These are phyloP conservation scores for Cassiopea xamachana DNA, from an alignment of 30 jellyfish, hydroid and myxozoan species.

Conservation along the genomic window DNA sequence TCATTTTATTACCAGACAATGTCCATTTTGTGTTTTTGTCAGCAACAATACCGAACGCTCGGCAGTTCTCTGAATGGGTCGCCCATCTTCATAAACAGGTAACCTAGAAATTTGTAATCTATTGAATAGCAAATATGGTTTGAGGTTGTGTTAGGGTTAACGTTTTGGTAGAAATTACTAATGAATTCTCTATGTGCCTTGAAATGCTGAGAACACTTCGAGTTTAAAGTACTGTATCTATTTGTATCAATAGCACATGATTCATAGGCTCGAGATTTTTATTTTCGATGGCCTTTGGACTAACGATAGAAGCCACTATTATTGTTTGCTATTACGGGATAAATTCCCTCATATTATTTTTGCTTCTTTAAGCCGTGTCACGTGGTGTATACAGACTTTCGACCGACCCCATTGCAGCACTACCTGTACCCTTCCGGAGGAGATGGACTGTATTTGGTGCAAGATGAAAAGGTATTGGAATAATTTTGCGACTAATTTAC, in stretches of 20 bases:
- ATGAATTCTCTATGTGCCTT: too few relatives aligned
- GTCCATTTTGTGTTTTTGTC: conserved; percentile 96
- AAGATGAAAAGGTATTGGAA: conserved; percentile 89
- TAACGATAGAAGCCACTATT: too few relatives aligned
- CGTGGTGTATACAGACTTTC: conserved; percentile 96
- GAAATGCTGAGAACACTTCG: too few relatives aligned
- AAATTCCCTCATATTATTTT: neutral
- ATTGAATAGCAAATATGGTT: too few relatives aligned
- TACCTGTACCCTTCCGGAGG: conserved; percentile 97
- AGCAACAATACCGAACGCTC: conserved; percentile 98
- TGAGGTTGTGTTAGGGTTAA: too few relatives aligned
- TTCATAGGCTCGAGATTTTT: too few relatives aligned
- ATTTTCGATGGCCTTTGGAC: too few relatives aligned
- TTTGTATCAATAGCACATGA: too few relatives aligned
- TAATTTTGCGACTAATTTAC: neutral
- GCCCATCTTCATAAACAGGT: conserved; percentile 97
- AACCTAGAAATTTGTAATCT: neutral
- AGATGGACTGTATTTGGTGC: conserved; percentile 93
- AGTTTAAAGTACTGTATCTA: too few relatives aligned
- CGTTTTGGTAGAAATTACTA: too few relatives aligned
- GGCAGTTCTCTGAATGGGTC: conserved; percentile 99
- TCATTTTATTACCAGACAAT: conserved; percentile 93
- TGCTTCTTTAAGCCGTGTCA: conserved; percentile 88
- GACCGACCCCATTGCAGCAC: conserved; percentile 99
- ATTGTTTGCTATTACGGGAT: too few relatives aligned